A percentile compares a stretch with the other conserved stretches of the same genome.
Conservation (phyloP, 2,113 vertebrate genomes). For the Eretmodus cyanostictus region DNA sequence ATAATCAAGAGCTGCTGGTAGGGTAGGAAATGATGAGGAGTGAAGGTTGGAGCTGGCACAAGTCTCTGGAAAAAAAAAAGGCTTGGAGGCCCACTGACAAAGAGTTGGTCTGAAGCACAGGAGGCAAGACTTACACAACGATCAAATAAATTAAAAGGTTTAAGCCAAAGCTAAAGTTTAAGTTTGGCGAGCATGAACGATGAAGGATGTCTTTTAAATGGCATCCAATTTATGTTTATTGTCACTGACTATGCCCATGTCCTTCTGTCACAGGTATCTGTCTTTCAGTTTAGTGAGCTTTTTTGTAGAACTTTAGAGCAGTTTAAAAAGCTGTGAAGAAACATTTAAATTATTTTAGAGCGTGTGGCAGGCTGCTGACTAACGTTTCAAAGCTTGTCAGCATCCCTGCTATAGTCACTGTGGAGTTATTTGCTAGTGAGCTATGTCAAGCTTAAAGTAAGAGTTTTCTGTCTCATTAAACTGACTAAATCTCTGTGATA, state of each 20-base stretch:
- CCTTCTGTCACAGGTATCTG: background rate
- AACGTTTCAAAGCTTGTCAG: background rate
- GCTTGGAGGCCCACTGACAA: background rate
- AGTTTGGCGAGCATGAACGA: background rate
- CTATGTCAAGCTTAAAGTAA: background rate
- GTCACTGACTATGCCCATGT: background rate
- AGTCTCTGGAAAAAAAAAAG: background rate
- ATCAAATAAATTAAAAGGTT: background rate
- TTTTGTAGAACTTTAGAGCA: background rate
- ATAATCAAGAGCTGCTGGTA: background rate
- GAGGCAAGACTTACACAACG: accelerated
- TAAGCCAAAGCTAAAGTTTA: background rate
- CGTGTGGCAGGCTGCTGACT: background rate
- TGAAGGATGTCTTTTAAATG: accelerated
- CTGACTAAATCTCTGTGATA: accelerated
- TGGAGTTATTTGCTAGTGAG: background rate
- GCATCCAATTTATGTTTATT: background rate
- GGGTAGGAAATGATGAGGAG: background rate
- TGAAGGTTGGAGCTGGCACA: background rate
- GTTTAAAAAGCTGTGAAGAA: background rate
- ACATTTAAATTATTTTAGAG: background rate
- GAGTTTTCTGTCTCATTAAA: background rate
- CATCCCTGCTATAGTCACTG: background rate
- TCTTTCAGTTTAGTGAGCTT: background rate
- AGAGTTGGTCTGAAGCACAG: background rate